These are phyloP conservation scores for Stegodyphus dumicola DNA, from an alignment of 1,140 invertebrate genomes.

Conservation along the genomic window DNA sequence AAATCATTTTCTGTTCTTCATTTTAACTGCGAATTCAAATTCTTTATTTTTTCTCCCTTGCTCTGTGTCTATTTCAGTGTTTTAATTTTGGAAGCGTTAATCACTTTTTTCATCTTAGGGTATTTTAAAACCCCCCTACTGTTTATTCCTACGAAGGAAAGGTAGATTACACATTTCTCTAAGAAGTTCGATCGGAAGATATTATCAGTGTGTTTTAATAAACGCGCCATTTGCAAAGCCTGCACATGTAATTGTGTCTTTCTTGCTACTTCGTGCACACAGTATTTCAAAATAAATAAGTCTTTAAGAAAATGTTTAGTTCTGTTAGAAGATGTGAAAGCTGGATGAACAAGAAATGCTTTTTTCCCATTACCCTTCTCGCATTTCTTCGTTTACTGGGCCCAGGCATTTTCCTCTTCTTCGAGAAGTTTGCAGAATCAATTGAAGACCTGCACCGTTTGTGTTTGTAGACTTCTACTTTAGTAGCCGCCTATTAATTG, in stretches of 20 bases:
- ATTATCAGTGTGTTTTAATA: constrained; percentile 4
- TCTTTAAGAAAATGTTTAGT: background rate
- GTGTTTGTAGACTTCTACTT: constrained; percentile 50
- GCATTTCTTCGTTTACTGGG: background rate
- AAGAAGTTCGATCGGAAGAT: background rate
- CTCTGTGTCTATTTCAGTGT: constrained; percentile 52
- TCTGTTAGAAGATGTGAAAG: constrained; percentile 22
- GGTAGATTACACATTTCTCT: background rate
- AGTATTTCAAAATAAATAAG: too few species aligned
- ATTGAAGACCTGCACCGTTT: constrained; percentile 30
- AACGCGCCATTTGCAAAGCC: background rate
- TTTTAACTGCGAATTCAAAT: constrained; percentile 49
- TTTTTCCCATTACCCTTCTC: constrained; percentile 21
- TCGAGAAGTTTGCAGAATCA: constrained; percentile 52
- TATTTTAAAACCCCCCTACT: constrained; percentile 45
- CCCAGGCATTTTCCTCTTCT: constrained; percentile 17
- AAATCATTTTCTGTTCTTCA: constrained; percentile 60
- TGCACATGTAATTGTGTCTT: too few species aligned
- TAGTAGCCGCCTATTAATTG: constrained; percentile 58
- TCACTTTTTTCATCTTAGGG: constrained; percentile 42
- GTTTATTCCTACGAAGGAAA: constrained; percentile 40
- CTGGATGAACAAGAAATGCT: background rate
- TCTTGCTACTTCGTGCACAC: too few species aligned
- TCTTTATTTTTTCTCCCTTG: constrained; percentile 35
- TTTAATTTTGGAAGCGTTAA: constrained; percentile 56